These are phyloP conservation scores for Dufourea novaeangliae DNA, from an alignment of 1,140 invertebrate genomes.

Conservation along the genomic window DNA sequence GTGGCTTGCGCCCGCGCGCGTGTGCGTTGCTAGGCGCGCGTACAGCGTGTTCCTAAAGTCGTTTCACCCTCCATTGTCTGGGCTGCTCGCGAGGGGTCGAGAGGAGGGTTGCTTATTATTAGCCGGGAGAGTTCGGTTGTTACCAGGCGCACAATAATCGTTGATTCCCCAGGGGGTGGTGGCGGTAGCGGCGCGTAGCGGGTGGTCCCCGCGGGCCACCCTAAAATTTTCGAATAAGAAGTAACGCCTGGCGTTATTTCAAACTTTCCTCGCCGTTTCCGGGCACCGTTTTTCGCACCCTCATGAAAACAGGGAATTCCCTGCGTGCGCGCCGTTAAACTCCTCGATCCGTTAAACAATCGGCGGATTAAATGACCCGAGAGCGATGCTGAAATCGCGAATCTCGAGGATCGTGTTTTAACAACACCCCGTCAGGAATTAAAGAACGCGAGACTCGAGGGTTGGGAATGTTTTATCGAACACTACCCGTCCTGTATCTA, in stretches of 20 bases:
- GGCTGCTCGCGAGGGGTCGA: slow-evolving; percentile 13
- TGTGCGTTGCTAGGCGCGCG: neutral
- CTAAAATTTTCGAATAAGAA: slow-evolving; percentile 25
- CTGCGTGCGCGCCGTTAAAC: neutral
- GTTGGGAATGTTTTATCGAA: too few species aligned
- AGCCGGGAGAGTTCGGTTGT: slow-evolving; percentile 30
- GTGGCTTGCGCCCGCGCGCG: slow-evolving; percentile 23
- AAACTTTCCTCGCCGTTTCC: neutral
- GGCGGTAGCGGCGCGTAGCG: neutral
- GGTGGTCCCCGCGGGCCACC: neutral
- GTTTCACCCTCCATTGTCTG: slow-evolving; percentile 25
- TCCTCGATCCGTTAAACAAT: neutral
- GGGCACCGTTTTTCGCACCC: neutral
- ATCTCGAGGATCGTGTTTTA: neutral
- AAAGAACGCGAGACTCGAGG: too few species aligned
- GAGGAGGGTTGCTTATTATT: slow-evolving; percentile 43
- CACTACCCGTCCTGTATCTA: too few species aligned
- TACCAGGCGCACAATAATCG: slow-evolving; percentile 42
- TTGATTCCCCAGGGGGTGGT: slow-evolving; percentile 26
- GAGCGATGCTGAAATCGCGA: neutral
- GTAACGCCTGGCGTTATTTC: slow-evolving; percentile 6
- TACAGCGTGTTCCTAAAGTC: slow-evolving; percentile 22
- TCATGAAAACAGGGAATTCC: neutral
- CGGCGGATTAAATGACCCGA: neutral
- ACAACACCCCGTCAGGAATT: too few species aligned